These are phyloP conservation scores for Empidonax alnorum DNA, from an alignment of 2,113 vertebrate genomes.

Conservation along the genomic window DNA sequence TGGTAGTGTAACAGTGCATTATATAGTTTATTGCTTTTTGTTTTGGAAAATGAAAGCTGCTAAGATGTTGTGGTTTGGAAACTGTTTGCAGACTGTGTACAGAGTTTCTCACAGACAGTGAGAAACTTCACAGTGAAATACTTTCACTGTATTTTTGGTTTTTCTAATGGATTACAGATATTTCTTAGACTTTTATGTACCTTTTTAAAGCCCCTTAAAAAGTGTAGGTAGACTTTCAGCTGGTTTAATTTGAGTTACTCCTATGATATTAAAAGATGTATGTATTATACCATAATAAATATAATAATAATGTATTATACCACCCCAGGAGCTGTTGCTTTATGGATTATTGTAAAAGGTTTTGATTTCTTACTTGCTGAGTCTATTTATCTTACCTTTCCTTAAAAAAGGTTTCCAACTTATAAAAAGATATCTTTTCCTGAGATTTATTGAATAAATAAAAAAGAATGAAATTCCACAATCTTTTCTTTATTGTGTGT, in stretches of 20 bases:
- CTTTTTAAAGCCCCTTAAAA: background rate
- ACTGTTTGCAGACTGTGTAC: background rate
- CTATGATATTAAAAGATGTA: background rate
- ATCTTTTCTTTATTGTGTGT: background rate
- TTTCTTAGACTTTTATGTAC: background rate
- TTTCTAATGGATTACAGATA: slow-evolving; percentile 31
- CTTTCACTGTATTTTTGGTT: slow-evolving; percentile 38
- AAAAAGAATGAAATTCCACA: background rate
- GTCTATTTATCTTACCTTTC: background rate
- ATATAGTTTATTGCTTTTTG: slow-evolving; percentile 58
- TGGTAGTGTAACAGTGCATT: slow-evolving; percentile 51
- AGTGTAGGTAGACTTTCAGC: background rate
- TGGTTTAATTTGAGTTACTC: background rate
- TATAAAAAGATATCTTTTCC: background rate
- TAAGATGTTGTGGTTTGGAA: slow-evolving; percentile 71
- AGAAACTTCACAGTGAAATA: background rate
- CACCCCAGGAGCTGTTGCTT: background rate
- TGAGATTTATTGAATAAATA: background rate
- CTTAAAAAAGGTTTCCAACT: background rate
- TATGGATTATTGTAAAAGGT: background rate
- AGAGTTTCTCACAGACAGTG: slow-evolving; percentile 1
- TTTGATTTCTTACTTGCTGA: background rate
- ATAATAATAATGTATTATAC: background rate
- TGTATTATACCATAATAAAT: background rate
- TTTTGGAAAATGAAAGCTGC: slow-evolving; percentile 72